phyloP scores from a whole-genome alignment of 1,140 invertebrate genomes.

The Drosophila pseudoananassae region DNA sequence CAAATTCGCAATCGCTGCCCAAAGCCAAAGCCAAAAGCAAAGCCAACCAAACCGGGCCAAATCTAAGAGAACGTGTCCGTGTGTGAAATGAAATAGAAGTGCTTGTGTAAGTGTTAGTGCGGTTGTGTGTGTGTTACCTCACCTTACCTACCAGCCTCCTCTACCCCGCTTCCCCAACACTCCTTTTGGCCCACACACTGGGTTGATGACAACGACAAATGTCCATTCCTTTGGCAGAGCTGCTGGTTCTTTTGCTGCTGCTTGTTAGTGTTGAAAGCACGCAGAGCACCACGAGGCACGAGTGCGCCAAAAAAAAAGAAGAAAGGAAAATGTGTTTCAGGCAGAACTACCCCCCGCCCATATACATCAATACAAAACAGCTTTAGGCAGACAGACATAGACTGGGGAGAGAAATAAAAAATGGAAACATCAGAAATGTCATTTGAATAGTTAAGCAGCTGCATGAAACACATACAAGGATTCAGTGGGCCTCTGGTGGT shows the following conservation, averaged over 20 bases:
- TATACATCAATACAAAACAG: constrained; percentile 11
- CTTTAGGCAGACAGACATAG: constrained; percentile 2
- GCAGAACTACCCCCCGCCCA: constrained; percentile 40
- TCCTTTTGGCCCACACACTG: constrained; percentile 8
- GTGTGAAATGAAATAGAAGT: constrained; percentile 42
- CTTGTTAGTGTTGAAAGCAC: constrained; percentile 58
- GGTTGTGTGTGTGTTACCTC: constrained; percentile 4
- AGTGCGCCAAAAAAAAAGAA: constrained; percentile 40
- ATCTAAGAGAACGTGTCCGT: constrained; percentile 55
- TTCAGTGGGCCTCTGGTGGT: constrained; percentile 19
- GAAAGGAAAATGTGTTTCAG: constrained; percentile 15
- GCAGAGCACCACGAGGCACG: constrained; percentile 21
- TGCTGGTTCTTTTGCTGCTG: constrained; percentile 45
- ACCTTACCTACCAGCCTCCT: neutral
- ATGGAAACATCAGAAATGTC: constrained; percentile 34
- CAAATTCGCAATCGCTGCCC: constrained; percentile 40
- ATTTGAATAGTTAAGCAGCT: constrained; percentile 61
- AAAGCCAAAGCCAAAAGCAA: constrained; percentile 45
- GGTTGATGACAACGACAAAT: constrained; percentile 39
- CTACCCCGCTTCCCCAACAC: neutral
- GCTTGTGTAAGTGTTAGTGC: constrained; percentile 18
- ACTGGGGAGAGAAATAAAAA: constrained; percentile 7
- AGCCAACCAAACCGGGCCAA: constrained; percentile 57
- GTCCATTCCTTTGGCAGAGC: constrained; percentile 27
- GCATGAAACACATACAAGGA: constrained; percentile 27